Base-by-base conservation (phyloP, 2,797 vertebrate species). In the Danio jaintianensis region DNA sequence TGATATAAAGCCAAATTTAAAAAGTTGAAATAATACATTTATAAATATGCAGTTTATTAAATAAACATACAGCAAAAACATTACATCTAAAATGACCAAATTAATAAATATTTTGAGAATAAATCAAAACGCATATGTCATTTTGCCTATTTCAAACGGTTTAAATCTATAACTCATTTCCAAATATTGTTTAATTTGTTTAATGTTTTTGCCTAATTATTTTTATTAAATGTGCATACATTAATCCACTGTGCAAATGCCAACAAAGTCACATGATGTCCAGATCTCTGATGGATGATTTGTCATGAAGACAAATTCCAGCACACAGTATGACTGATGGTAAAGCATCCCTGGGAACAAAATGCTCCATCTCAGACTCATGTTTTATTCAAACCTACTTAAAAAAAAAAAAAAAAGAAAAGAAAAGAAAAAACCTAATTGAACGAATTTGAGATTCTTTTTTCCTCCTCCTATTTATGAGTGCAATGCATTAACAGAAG, bases 401-500 rank as follows among this genome's bases (percentile, higher is more conserved):
- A 18, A 52, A 63, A 38, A 5, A 36, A 58, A 52, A 22, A 47
- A 22, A 86, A 45, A 55, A 59, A 47, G 18, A 48, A 16, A 79
- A 45, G 58, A 55, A 59, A 47, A 18, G 43, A 18, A 79, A 45
- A 18, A 22, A 3, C 81, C 78, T 85, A 86, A 89, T 87, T 87
- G 83, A 87, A 76, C 83, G 16, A 62, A 29, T 68, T 79, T 59
- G 68, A 29, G 74, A 59, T 79, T 70, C 36, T 53, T 53, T 42
- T 63, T 68, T 81, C 5, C 47, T 55, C 74, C 64, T 62, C 42
- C 9, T 75, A 81, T 85, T 84, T 87, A 79, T 84, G 81, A 88
- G 85, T 87, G 53, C 71, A 87, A 88, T 89, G 88, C 83, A 89
- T 86, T 84, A 86, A 63, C 52, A 80, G 71, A 81, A 53, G 47